Conservation (phyloP, 1,140 invertebrate species). For the Potamilus streckersoni region DNA sequence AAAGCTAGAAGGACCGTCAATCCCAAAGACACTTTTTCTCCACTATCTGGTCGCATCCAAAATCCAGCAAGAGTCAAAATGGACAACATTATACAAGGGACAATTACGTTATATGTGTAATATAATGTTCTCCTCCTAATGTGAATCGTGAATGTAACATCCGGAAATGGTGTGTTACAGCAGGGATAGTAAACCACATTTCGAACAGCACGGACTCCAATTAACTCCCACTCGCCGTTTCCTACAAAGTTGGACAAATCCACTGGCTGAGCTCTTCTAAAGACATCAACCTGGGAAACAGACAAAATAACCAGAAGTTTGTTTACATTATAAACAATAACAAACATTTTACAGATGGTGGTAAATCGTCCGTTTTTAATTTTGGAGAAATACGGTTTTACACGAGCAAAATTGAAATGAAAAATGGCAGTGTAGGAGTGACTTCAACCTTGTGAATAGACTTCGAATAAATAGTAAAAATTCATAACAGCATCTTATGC, state of each 20-base stretch:
- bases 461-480: too few species aligned
- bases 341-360: too few species aligned
- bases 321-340: too few species aligned
- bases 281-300: slow-evolving; percentile 70
- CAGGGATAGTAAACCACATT: slow-evolving; percentile 52
- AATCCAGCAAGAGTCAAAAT: slow-evolving; percentile 57
- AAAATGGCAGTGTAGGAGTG: too few species aligned
- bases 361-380: too few species aligned
- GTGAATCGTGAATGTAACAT: slow-evolving; percentile 71
- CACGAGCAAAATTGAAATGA: too few species aligned
- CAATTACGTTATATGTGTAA: slow-evolving; percentile 62
- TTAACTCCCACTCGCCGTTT: slow-evolving; percentile 74
- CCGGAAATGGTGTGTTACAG: slow-evolving; percentile 71
- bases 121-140: slow-evolving; percentile 56
- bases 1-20: slow-evolving; percentile 63
- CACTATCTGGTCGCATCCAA: slow-evolving; percentile 61
- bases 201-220: slow-evolving; percentile 59
- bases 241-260: slow-evolving; percentile 74
- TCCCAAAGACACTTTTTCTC: slow-evolving; percentile 61
- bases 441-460: too few species aligned
- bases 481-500: too few species aligned
- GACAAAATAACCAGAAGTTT: not conserved
- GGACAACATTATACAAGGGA: slow-evolving; percentile 62
- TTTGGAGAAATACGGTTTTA: too few species aligned
- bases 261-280: slow-evolving; percentile 70